These are phyloP conservation scores for Simalia tracyae DNA, from an alignment of 2,797 vertebrate genomes.

Conservation along the genomic window DNA sequence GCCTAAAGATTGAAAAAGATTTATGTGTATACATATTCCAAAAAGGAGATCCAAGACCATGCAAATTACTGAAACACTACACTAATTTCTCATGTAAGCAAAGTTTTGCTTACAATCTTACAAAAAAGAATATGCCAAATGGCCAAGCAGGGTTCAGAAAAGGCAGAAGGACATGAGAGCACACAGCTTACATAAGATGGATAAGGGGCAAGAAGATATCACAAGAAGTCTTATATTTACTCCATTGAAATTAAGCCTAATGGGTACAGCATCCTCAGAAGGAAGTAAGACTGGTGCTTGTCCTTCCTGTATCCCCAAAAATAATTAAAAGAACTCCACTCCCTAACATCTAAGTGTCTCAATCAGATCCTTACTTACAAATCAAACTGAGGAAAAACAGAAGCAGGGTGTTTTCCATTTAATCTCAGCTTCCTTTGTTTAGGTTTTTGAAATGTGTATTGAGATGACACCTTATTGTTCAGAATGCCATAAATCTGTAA, in stretches of 20 bases:
- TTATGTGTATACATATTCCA: not conserved
- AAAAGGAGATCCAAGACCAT: not conserved
- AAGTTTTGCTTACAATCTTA: not conserved
- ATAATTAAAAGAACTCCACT: not conserved
- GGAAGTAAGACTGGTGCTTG: not conserved
- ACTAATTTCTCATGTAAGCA: not conserved
- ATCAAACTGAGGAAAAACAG: not conserved
- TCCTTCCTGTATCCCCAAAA: not conserved
- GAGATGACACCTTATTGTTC: not conserved
- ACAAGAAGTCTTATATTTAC: not conserved
- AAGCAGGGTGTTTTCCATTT: not conserved
- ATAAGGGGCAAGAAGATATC: not conserved
- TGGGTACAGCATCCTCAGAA: not conserved
- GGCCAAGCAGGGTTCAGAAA: not conserved
- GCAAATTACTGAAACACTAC: not conserved
- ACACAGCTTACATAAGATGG: not conserved
- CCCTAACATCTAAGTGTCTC: not conserved
- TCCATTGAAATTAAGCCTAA: not conserved
- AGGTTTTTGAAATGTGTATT: not conserved
- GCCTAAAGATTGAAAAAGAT: not conserved
- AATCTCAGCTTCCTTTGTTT: not conserved
- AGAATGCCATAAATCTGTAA: not conserved
- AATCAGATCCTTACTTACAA: not conserved
- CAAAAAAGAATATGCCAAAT: no score
- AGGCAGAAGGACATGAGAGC: not conserved